Base-by-base conservation (phyloP, 2,888 invertebrate species). In the Stenolophus ochropezus region DNA sequence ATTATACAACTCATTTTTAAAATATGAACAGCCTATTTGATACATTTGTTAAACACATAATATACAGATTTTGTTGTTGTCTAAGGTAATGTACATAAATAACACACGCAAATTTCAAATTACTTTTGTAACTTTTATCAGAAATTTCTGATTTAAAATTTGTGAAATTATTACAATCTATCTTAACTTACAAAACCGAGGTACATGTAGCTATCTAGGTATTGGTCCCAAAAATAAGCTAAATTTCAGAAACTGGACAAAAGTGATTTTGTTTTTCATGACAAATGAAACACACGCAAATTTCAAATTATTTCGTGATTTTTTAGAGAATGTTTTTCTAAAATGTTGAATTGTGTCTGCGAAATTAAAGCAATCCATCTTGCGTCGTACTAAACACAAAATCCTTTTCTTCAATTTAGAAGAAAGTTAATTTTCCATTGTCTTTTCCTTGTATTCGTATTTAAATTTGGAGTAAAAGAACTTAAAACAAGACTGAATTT, bases 381-480 rank as follows among this genome's bases (percentile, higher is more conserved):
- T 51, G 8, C 4, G 4, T 33, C 33, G 14, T 51, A 16, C 16
- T 16, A 14, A 14, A 16, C 51, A 16, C 0, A 16, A 51, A 51
- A 51, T 51, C 18, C 1, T 51, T 51, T n/a, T 21, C 23, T 61
- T 14, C 11, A 42, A 42, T 11, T 42, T 42, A 4, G 33, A 42
- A 42, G 33, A 42, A 42, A 42, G 33, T 11, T 42, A 42, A 42
- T 42, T 23, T 23, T n/a, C 21, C 4, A 58, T 20, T 23, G 58
- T 58, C 23, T 4, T 25, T 27, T 20, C 5, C n/a, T 33, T 27
- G 65, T 18, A 33, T 18, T 14, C 14, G 25, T 74, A 74, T 74
- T 51, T 25, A 74, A 74, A 74, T 74, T 21, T 6, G 6, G 14
- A 49, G 53, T 21, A 74, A 74, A 27, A 49, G 49, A 51, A 47